phyloP scores from a whole-genome alignment of 2,113 vertebrate species.

The Cebus imitator region DNA sequence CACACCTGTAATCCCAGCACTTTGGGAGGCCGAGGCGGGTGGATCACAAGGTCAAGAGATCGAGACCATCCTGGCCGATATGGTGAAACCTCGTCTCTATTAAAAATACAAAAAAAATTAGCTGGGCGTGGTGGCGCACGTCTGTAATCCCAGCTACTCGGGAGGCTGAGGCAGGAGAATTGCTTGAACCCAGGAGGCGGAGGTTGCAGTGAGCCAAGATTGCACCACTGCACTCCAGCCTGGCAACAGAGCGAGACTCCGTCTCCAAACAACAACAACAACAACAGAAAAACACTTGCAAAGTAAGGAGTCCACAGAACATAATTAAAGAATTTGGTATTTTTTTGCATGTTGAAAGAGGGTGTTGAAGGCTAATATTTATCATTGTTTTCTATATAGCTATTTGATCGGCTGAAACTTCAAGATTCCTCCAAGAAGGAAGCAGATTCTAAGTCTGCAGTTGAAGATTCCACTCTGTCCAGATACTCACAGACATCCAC shows the following conservation, averaged over 20 bases:
- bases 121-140: neutral
- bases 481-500: constrained; percentile 78
- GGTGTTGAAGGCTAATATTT: neutral
- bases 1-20: neutral
- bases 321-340: neutral
- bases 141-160: neutral
- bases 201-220: neutral
- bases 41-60: neutral
- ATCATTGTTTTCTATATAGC: constrained; percentile 82
- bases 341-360: neutral
- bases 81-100: neutral
- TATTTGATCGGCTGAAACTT: constrained; percentile 93
- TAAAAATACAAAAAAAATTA: neutral
- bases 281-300: neutral
- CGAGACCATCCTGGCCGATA: neutral
- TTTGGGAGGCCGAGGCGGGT: neutral
- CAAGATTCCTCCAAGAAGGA: constrained; percentile 87
- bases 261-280: neutral
- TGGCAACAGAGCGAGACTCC: neutral
- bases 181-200: neutral
- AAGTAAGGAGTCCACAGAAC: neutral
- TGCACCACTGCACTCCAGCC: neutral
- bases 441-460: constrained; percentile 77
- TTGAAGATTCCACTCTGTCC: constrained; percentile 79
- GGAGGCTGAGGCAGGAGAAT: neutral